Base-by-base conservation (phyloP, 1,140 invertebrate species). In the Drusus annulatus region DNA sequence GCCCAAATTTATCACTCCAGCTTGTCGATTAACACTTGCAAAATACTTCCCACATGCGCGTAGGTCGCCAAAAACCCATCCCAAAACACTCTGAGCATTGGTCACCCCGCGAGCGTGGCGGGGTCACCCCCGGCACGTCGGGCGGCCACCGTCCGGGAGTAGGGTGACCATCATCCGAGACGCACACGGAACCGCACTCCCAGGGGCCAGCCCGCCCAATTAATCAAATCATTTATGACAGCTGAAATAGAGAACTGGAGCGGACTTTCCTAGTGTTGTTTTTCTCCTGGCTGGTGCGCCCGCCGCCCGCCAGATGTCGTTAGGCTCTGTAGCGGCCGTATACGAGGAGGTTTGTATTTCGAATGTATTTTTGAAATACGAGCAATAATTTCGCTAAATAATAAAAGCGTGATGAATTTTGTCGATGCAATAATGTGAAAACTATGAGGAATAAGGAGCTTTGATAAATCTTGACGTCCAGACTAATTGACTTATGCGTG, bases 171-270 rank as follows among this genome's bases (percentile, higher is more conserved):
- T 51, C 68, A 51, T 10, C n/a, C 45, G 45, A 52, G 68, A 23
- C 68, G 68, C 36, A 71, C 68, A 71, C 36, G 68, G 17, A 51
- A 71, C 68, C 68, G 68, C 68, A 71, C 68, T 71, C 50, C 36
- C 68, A 7, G 52, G 68, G 68, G 68, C 21, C 45, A 8, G 28
- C 8, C 19, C 3, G 36, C 4, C 51, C 45, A 71, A 71, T 71
- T 71, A 71, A 71, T 71, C 68, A 71, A 71, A 51, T 17, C n/a
- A 71, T 50, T 28, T 71, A 52, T 71, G 68, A 71, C 68, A 71
- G 45, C 13, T 51, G 45, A 51, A 71, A 71, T 71, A 50, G 68
- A 45, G 45, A 50, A 51, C 68, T 16, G 21, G 21, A 71, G 68
- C 6, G 68, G 25, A 19, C 68, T 52, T 52, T 71, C 68, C 5